Evolutionary conservation across 2,113 vertebrate species (phyloP), one percentile per base, ranked within the genome.

Genomic region (Marmota flaviventris): DNA sequence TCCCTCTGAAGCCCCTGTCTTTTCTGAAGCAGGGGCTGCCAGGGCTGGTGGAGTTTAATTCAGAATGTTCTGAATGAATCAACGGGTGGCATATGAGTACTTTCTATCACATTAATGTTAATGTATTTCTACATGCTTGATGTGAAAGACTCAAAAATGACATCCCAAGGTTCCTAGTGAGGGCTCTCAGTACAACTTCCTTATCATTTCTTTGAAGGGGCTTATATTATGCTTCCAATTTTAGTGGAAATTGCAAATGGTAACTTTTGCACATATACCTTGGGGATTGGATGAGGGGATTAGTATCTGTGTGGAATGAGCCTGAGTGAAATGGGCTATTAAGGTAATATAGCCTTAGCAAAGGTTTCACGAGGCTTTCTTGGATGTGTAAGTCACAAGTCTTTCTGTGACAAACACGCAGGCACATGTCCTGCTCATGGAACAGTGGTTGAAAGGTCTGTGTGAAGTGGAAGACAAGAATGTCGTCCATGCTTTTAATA

Each of bases 81-180:
- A 76, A 37, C 3, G 0, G 29, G 56, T 89, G 83, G 83, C 88
- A 79, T 39, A 84, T 27, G 34, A 83, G 29, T 75, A 39, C 17
- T 89, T 93, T 72, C 18, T 67, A 70, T 32, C 61, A 88, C 86
- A 76, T 90, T 93, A 79, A 93, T 82, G 81, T 89, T 91, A 97
- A 91, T 89, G 65, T 73, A 84, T 89, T 63, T 90, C 91, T 85
- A n/a, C 69, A 78, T 8, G 34, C 61, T 56, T 86, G 45, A 91
- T 78, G 51, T 70, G 61, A 82, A 91, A 86, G 70, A 88, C 58
- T 88, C 32, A n/a, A 53, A 53, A 85, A 78, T 88, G 77, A 82
- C 91, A 69, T 82, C 69, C 48, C n/a, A 1, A 3, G 39, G 88
- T 75, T 92, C 63, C 73, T 91, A 73, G 81, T n/a, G 76, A 87